Percentiles rank a stretch among this genome's conserved stretches.
Conservation (phyloP, 2,797 vertebrate species). For the Enteromius unitaeniatus region DNA sequence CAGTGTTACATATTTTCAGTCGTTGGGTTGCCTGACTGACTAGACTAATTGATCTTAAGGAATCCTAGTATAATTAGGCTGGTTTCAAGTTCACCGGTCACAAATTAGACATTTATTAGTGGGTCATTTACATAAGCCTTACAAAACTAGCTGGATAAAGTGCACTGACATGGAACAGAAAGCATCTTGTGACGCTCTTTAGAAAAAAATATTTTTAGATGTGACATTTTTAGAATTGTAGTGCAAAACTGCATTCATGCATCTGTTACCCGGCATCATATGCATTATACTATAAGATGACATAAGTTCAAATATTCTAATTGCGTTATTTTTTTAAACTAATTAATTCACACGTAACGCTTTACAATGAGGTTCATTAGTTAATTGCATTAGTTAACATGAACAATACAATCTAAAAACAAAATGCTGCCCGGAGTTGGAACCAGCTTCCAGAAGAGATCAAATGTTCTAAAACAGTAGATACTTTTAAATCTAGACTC, state of each 20-base stretch:
- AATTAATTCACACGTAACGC: background rate
- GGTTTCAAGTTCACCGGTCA: background rate
- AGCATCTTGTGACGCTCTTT: background rate
- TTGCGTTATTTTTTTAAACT: background rate
- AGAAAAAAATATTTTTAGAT: background rate
- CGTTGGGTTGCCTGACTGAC: background rate
- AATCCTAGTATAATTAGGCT: constrained; percentile 1
- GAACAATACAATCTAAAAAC: too few species aligned
- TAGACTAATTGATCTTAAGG: background rate
- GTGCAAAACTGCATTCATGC: background rate
- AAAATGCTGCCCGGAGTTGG: too few species aligned
- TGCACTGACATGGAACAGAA: background rate
- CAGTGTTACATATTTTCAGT: constrained; percentile 9
- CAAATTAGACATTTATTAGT: constrained; percentile 8
- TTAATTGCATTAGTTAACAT: too few species aligned
- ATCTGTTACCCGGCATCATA: background rate
- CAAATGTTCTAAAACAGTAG: too few species aligned
- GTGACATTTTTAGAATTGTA: background rate
- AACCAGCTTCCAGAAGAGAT: too few species aligned
- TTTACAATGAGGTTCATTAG: too few species aligned
- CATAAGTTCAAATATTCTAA: background rate
- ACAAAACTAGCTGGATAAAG: background rate
- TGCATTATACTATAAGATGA: too few species aligned
- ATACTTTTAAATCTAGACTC: too few species aligned
- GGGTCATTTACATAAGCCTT: constrained; percentile 1